Base-by-base conservation (phyloP, 2,888 invertebrate species). In the Drosophila subsilvestris region DNA sequence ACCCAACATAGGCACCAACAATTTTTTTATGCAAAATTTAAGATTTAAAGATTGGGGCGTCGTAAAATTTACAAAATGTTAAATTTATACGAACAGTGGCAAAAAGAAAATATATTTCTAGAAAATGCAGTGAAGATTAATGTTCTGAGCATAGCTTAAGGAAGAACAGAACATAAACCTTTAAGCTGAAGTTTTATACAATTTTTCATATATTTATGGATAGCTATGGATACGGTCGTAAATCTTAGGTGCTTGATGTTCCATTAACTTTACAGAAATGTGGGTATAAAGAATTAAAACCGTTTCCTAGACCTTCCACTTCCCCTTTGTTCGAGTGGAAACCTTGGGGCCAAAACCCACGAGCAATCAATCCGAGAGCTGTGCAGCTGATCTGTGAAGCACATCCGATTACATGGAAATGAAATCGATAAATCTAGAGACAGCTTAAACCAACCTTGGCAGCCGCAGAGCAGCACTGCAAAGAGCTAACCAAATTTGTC, bases 21-120 rank as follows among this genome's bases (percentile, higher is more conserved):
- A 27, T 47, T 47, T 12, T 50, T 56, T 58, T 57, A 87, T 61
- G 79, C 67, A 73, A 67, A 54, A 79, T 80, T 80, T 65, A 81
- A 87, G 60, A 55, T 65, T 57, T 50, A 77, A 74, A 66, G 62
- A 49, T 48, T 53, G 54, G 65, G 63, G 49, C 81, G 79, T 58
- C 37, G 69, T 53, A 44, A 2, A 6, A 44, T 6, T 6, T 12
- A 32, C n/a, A 44, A 47, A 25, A 32, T 20, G 0, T 8, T 1
- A 25, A 25, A 6, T 25, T 25, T 25, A 25, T 25, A 7, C 25
- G 7, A 6, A 7, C 25, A 6, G 10, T 12, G 12, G 32, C 12
- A 12, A 32, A 2, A 32, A 12, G 3, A 4, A 32, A 32, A 32
- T 12, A 12, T 12, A 12, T 32, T 12, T 12, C 32, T 32, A 32